Conservation (phyloP, 2,113 vertebrate genomes). For the Mionectes macconnelli region DNA sequence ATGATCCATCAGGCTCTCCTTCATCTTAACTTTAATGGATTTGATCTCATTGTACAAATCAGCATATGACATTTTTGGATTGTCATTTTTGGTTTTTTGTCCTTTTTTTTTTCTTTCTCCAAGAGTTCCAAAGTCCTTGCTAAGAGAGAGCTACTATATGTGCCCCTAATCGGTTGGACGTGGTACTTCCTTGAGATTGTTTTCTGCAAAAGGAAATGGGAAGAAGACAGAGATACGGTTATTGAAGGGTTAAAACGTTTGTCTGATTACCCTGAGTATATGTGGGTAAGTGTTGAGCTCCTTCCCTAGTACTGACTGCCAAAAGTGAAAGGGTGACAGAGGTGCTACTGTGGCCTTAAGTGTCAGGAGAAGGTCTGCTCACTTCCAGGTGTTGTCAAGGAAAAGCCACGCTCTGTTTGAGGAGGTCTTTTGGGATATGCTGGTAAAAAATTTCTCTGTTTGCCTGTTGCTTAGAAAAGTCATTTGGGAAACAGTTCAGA, state of each 20-base stretch:
- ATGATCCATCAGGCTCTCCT: background rate
- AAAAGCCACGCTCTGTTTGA: background rate
- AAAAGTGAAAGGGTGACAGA: background rate
- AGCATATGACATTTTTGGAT: background rate
- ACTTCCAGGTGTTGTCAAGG: background rate
- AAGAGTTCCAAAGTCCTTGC: conserved; percentile 98
- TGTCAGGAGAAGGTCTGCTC: background rate
- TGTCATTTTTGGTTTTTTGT: background rate
- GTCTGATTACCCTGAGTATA: conserved; percentile 91
- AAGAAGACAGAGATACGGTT: conserved; percentile 91
- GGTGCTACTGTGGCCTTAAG: background rate
- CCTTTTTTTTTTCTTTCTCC: background rate
- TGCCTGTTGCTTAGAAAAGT: background rate
- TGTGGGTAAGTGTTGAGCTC: conserved; percentile 88
- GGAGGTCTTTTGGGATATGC: background rate
- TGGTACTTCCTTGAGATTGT: conserved; percentile 99
- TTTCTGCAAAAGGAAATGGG: conserved; percentile 97
- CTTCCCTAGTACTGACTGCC: background rate
- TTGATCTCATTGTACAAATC: background rate
- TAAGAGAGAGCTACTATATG: conserved; percentile 92
- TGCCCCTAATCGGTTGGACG: conserved; percentile 97
- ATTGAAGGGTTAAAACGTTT: conserved; percentile 81
- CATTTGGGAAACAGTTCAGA: background rate
- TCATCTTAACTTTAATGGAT: background rate
- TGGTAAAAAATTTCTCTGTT: background rate